Evolutionary conservation across 2,797 vertebrate species (phyloP), one percentile per base, ranked within the genome.

Genomic region (Cyprinella venusta): DNA sequence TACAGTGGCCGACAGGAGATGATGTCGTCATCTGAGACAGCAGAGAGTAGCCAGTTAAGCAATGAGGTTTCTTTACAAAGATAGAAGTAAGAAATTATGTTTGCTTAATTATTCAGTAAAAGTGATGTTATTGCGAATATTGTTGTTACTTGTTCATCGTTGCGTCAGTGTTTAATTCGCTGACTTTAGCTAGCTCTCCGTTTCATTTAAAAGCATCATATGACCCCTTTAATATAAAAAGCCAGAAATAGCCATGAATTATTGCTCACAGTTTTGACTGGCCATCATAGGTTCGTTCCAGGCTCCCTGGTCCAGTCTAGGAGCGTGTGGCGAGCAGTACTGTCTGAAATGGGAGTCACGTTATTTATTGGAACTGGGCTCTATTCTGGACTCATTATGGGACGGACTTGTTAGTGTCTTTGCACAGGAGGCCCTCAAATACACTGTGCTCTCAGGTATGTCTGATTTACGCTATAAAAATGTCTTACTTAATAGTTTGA

Each of bases 271-370:
- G n/a, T 45, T 30, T 61, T 1, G n/a, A 18, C 42, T 64, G 19
- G 3, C 16, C 30, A 6, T 82, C 82, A 7, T 85, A 96, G 95
- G 87, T 88, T 95, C 94, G 0, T 99, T 99, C 91, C 96, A 96
- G 4, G 95, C 96, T 1, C 97, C 98, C 0, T 99, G 98, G 98
- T 91, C 92, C 59, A 96, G 93, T 89, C 86, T 99, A 87, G 89
- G 94, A 1, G 94, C 90, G 12, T 97, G 96, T 0, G 94, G 92
- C 0, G 98, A 99, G 89, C 97, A 99, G 89, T 99, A 98, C 83
- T 99, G 97, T 89, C 93, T 99, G 76, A 97, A 96, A 82, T 99
- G 98, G 98, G 98, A 99, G 88, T 97, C 97, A 0, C 97, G 95
- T 26, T 99, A 98, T 90, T 90, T 99, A 88, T 93, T 95, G 92